A percentile compares a stretch with the other conserved stretches of the same genome.
phyloP scores from a whole-genome alignment of 2,113 vertebrate genomes.

The Isichthys henryi region DNA sequence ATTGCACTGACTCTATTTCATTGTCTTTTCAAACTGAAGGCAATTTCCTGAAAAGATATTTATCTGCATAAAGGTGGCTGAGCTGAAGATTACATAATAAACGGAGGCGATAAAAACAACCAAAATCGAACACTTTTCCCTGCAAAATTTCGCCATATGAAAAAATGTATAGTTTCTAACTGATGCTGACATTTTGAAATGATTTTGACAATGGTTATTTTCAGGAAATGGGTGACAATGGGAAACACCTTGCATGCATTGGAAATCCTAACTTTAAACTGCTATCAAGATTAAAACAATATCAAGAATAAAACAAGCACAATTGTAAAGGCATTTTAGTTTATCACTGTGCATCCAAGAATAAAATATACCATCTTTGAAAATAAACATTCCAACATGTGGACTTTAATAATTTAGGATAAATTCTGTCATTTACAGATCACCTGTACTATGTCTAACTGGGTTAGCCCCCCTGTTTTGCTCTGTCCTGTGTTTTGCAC shows the following conservation, averaged over 20 bases:
- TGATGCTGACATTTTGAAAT: background rate
- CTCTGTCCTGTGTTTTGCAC: background rate
- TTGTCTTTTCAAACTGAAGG: slow-evolving; percentile 1
- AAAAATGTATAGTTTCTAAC: background rate
- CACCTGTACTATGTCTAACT: background rate
- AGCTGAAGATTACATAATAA: background rate
- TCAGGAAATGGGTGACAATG: background rate
- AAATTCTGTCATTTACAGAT: background rate
- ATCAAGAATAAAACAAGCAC: background rate
- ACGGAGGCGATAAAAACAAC: background rate
- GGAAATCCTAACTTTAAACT: background rate
- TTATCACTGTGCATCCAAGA: background rate
- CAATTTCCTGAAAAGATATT: background rate
- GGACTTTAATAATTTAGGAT: background rate
- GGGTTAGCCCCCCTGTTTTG: background rate
- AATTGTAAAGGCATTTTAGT: background rate
- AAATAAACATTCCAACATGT: background rate
- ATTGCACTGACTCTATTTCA: background rate
- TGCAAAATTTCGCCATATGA: background rate
- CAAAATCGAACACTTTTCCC: background rate
- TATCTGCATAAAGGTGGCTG: background rate
- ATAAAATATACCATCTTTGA: background rate
- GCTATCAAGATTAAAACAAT: background rate
- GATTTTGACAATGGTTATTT: background rate
- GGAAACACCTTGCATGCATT: background rate